Evolutionary conservation across 2,113 vertebrate species (phyloP).

Genomic region (Pluvialis apricaria): DNA sequence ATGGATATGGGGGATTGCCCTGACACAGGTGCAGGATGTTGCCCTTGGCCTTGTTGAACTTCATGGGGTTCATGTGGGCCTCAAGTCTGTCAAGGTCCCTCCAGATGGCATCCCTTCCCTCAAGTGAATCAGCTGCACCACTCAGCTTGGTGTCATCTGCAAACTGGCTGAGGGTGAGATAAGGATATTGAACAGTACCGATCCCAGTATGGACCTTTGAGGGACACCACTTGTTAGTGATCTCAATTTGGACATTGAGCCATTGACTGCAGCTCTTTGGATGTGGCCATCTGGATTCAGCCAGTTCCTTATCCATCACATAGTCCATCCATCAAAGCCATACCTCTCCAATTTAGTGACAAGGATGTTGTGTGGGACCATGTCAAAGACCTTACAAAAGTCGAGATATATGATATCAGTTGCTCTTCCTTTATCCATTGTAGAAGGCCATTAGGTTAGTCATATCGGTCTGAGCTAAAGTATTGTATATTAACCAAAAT

Average conservation of each 20-base stretch:
- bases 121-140: background rate
- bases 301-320: background rate
- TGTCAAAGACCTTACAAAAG: background rate
- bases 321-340: background rate
- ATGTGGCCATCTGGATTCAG: background rate
- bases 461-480: background rate
- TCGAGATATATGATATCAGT: background rate
- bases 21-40: background rate
- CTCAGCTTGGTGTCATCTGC: background rate
- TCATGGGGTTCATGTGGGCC: background rate
- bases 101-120: background rate
- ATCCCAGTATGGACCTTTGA: background rate
- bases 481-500: background rate
- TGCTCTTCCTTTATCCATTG: background rate
- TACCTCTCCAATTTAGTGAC: background rate
- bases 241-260: background rate
- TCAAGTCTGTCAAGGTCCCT: background rate
- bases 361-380: background rate
- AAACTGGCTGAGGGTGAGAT: background rate
- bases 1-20: background rate
- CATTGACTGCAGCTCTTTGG: background rate
- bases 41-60: background rate
- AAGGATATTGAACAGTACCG: background rate
- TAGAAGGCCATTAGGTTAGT: background rate
- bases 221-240: background rate